A percentile compares a stretch with the other conserved stretches of the same genome.
These are phyloP conservation scores for Brachionus plicatilis DNA, from an alignment of 1,140 invertebrate genomes.

Conservation along the genomic window DNA sequence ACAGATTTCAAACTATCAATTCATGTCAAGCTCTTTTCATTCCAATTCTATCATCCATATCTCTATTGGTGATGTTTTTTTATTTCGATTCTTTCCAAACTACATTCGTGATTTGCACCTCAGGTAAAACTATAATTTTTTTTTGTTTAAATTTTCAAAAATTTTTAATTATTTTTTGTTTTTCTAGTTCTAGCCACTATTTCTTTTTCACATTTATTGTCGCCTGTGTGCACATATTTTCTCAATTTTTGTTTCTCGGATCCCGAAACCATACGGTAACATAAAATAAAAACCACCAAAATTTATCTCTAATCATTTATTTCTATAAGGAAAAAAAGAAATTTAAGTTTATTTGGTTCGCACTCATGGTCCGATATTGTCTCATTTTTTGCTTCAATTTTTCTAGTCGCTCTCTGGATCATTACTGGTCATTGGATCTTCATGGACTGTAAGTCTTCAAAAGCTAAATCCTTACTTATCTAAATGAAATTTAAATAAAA, in stretches of 20 bases:
- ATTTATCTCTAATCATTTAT: constrained; percentile 63
- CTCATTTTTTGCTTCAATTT: constrained; percentile 81
- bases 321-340: constrained; percentile 25
- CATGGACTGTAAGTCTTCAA: constrained; percentile 73
- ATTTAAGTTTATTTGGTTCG: constrained; percentile 59
- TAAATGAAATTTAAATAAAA: constrained; percentile 37
- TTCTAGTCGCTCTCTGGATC: constrained; percentile 92
- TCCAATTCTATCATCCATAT: constrained; percentile 87
- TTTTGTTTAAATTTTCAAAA: constrained; percentile 42
- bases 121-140: constrained; percentile 64
- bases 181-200: constrained; percentile 86
- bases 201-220: constrained; percentile 83
- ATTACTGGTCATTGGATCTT: constrained; percentile 92
- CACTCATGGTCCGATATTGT: constrained; percentile 88
- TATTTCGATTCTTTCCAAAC: constrained; percentile 97
- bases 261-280: constrained; percentile 63
- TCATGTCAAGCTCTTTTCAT: constrained; percentile 93
- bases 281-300: neutral
- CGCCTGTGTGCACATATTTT: constrained; percentile 94
- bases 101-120: constrained; percentile 92
- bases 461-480: neutral
- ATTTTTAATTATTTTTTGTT: constrained; percentile 42
- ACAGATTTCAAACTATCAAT: constrained; percentile 71
- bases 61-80: constrained; percentile 93
- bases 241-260: constrained; percentile 66